Conservation (phyloP, 2,797 vertebrate genomes). For the Alexandromys oeconomus region DNA sequence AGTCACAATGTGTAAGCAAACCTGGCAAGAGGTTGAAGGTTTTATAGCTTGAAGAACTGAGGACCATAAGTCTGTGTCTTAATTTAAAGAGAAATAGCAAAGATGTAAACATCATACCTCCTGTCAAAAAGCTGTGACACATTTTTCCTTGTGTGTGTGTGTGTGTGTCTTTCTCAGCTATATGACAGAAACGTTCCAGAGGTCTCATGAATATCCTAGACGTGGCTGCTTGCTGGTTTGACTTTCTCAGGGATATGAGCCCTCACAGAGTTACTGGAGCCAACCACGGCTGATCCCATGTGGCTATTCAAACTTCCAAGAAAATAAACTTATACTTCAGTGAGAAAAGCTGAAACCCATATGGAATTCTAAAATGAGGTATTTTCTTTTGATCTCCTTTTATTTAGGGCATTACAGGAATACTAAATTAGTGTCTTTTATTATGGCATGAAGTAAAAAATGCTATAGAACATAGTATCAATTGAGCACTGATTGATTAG, state of each 20-base stretch:
- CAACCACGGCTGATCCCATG: background rate
- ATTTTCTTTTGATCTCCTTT: background rate
- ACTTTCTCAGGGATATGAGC: background rate
- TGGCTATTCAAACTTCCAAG: background rate
- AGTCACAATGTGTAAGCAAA: constrained; percentile 66
- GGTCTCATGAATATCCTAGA: background rate
- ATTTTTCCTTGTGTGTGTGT: background rate
- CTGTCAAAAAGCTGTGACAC: constrained; percentile 55
- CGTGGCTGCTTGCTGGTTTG: background rate
- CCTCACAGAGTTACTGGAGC: background rate
- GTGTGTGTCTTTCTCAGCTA: background rate
- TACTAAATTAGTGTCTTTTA: background rate
- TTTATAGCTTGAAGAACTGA: constrained; percentile 62
- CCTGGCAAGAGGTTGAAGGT: constrained; percentile 48
- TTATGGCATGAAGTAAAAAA: background rate
- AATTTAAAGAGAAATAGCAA: constrained; percentile 49
- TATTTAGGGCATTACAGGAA: background rate
- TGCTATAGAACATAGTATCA: background rate
- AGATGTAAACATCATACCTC: constrained; percentile 38
- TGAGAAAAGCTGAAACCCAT: background rate
- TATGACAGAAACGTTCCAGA: constrained; percentile 8
- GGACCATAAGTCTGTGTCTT: constrained; percentile 21
- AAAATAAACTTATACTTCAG: background rate
- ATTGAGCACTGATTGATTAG: background rate
- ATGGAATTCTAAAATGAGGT: background rate